Conservation (phyloP, 2,797 vertebrate species). For the Cryptoblepharus egeriae region DNA sequence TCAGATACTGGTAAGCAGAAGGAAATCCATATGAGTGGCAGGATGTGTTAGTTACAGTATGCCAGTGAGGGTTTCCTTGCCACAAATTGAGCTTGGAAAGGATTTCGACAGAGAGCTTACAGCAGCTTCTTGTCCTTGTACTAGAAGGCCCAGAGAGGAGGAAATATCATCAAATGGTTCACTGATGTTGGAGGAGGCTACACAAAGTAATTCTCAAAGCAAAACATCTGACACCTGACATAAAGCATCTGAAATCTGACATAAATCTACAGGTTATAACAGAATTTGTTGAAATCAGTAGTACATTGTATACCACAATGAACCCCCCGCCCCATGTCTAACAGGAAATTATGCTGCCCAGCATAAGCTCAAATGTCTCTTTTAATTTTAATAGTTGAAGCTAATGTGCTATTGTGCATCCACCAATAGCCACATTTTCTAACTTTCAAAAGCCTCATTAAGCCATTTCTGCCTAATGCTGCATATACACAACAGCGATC, state of each 20-base stretch:
- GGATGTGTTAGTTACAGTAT: constrained; percentile 46
- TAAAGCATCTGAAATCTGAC: too few species aligned
- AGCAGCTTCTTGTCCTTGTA: constrained; percentile 32
- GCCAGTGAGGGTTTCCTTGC: constrained; percentile 36
- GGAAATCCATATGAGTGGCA: background rate
- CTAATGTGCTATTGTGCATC: background rate
- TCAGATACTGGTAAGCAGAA: constrained; percentile 51
- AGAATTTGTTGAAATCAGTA: background rate
- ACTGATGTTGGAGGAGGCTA: constrained; percentile 37
- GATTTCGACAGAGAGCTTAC: constrained; percentile 12
- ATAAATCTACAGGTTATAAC: background rate
- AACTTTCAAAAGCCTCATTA: background rate
- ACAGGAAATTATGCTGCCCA: background rate
- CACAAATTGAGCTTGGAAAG: constrained; percentile 23
- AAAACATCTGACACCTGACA: too few species aligned
- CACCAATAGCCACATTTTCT: background rate
- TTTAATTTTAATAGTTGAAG: background rate
- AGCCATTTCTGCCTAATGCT: too few species aligned
- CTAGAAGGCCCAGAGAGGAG: constrained; percentile 24
- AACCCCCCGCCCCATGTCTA: background rate
- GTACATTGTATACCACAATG: background rate
- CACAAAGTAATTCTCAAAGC: constrained; percentile 30
- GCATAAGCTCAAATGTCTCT: background rate
- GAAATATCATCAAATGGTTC: constrained; percentile 31
- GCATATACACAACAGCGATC: too few species aligned